Base-by-base conservation (phyloP, 2,113 vertebrate species). In the Dipodomys merriami region DNA sequence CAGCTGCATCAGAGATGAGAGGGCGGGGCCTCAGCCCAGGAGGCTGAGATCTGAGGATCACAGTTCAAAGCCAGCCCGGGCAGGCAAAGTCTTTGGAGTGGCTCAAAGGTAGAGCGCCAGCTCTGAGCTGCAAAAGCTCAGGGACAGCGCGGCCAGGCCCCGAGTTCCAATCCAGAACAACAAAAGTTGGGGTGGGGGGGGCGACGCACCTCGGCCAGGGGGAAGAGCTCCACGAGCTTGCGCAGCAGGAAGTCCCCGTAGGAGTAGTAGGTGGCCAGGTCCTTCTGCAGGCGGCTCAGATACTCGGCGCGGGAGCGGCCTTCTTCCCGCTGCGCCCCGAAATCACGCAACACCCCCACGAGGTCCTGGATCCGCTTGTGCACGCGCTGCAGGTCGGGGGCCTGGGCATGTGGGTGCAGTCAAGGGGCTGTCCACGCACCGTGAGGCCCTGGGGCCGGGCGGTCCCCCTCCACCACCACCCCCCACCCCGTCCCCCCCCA, bases 311-410 rank as follows among this genome's bases (percentile, higher is more conserved):
- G 97, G 0, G 98, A 98, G 78, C 98, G 99, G 0, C 99, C 99
- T 27, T 98, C 98, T 76, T 99, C 99, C 57, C 99, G 98, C 96
- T 98, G 99, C 65, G 94, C 86, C 20, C 39, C 83, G 0, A 99
- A 99, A 83, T 99, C 97, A 92, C 98, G 98, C 35, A 99, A 98
- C 81, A 99, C 99, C 19, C 98, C 98, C 35, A 99, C 88, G n/a
- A 99, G 99, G 96, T 99, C 99, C 97, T 99, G 99, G 90, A 99
- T 99, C 91, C 99, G 98, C 92, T 99, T 99, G 95, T 99, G 97
- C 95, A 99, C 97, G 11, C 97, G 33, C 62, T 99, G 98, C 93
- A 99, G 97, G 96, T 99, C 99, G 6, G 98, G 96, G 1, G 98
- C 97, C 95, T 98, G 96, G 15, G 97, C 83, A 74, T 97, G 99